Conservation (phyloP, 2,888 invertebrate species). For the Eustalomyia histrio region DNA sequence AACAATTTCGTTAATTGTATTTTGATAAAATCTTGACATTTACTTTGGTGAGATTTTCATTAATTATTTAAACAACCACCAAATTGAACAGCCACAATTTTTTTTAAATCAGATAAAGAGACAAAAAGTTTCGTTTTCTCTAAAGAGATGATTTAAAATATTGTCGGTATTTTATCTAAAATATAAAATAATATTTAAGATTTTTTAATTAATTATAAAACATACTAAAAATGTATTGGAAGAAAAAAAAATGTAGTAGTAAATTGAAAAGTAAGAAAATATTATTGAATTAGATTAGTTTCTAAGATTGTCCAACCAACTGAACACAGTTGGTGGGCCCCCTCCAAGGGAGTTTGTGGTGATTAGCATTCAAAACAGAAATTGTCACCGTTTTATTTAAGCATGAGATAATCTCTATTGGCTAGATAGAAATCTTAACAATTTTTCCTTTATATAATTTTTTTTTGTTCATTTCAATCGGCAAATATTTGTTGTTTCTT, state of each 20-base stretch:
- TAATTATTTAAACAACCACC: slow-evolving; percentile 38
- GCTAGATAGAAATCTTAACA: slow-evolving; percentile 45
- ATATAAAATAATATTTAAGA: slow-evolving; percentile 26
- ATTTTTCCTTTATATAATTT: slow-evolving; percentile 42
- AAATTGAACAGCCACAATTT: slow-evolving; percentile 5
- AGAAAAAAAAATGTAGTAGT: slow-evolving; percentile 26
- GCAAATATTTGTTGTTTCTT: slow-evolving; percentile 34
- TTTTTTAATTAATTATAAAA: slow-evolving; percentile 47
- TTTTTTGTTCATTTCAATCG: slow-evolving; percentile 35
- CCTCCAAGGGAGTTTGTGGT: slow-evolving; percentile 52
- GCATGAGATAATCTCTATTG: slow-evolving; percentile 46
- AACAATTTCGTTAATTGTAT: slow-evolving; percentile 64
- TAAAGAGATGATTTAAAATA: slow-evolving; percentile 6
- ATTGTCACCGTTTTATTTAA: slow-evolving; percentile 61
- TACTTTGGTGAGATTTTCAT: slow-evolving; percentile 64
- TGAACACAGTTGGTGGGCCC: slow-evolving; percentile 52
- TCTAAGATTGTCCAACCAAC: slow-evolving; percentile 18
- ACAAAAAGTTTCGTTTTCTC: neutral
- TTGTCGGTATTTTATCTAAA: slow-evolving; percentile 25
- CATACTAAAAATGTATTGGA: neutral
- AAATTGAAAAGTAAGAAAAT: neutral
- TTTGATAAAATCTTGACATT: slow-evolving; percentile 61
- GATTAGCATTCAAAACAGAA: slow-evolving; percentile 59
- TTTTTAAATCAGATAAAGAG: slow-evolving; percentile 43
- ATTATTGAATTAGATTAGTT: neutral